Conservation (phyloP, 2,888 invertebrate species). For the Apeira syringaria region DNA sequence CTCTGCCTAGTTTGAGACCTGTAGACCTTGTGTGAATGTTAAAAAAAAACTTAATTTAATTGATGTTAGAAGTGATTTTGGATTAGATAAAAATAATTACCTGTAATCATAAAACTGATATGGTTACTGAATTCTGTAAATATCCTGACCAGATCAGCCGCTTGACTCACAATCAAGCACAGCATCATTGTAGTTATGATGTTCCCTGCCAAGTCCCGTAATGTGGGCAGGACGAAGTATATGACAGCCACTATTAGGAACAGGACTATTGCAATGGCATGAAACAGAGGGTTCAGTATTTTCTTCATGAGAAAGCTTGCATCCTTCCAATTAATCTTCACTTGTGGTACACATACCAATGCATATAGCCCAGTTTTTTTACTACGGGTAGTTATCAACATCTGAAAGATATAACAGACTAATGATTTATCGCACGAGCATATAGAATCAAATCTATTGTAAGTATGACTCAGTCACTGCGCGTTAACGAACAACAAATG, state of each 20-base stretch:
- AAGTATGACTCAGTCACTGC: no score
- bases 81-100: constrained; percentile 63
- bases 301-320: constrained; percentile 89
- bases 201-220: constrained; percentile 92
- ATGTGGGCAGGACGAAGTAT: constrained; percentile 92
- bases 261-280: constrained; percentile 88
- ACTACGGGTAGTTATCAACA: constrained; percentile 71
- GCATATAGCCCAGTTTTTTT: constrained; percentile 86
- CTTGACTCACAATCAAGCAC: constrained; percentile 90
- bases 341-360: constrained; percentile 88
- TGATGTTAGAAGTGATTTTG: no score
- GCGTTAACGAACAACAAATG: no score
- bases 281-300: constrained; percentile 90
- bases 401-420: no score
- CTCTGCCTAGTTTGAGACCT: no score
- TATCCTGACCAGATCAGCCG: constrained; percentile 90
- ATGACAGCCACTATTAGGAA: constrained; percentile 89
- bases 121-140: constrained; percentile 92
- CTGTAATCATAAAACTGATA: constrained; percentile 91
- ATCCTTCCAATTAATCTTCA: constrained; percentile 88
- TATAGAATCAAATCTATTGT: no score
- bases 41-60: no score
- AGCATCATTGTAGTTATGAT: constrained; percentile 92
- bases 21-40: no score
- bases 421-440: no score